Conservation (phyloP, 2,888 invertebrate genomes). For the Helobdella robusta region DNA sequence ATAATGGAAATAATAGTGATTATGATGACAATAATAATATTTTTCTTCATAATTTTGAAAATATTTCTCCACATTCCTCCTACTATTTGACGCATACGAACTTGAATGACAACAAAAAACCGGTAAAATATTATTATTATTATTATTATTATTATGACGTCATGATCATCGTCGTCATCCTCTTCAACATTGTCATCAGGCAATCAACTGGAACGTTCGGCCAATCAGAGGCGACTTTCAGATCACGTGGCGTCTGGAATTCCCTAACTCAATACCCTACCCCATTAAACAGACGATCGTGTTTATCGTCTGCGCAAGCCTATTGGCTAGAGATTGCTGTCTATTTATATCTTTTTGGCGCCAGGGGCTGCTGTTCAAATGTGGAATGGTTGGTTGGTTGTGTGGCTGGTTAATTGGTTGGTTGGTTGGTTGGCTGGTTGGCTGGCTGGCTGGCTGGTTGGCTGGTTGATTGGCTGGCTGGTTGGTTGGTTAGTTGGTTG, state of each 20-base stretch:
- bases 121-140: neutral
- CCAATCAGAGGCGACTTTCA: slow-evolving; percentile 39
- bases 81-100: neutral
- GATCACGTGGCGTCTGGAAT: slow-evolving; percentile 36
- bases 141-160: neutral
- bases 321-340: neutral
- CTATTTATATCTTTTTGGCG: slow-evolving; percentile 9
- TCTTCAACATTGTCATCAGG: no score
- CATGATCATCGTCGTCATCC: no score
- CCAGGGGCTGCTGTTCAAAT: slow-evolving; percentile 21
- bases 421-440: no score
- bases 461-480: no score
- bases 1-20: no score
- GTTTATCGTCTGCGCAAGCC: slow-evolving; percentile 24
- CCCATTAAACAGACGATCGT: slow-evolving; percentile 31
- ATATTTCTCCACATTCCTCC: neutral
- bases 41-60: neutral
- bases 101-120: neutral
- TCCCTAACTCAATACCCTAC: slow-evolving; percentile 31
- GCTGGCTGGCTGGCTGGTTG: no score
- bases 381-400: neutral
- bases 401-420: neutral
- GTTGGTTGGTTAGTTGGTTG: no score
- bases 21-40: no score
- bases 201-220: slow-evolving; percentile 39